A percentile compares a stretch with the other conserved stretches of the same genome.
Conservation (phyloP, 2,797 vertebrate genomes). For the Aldrovandia affinis region DNA sequence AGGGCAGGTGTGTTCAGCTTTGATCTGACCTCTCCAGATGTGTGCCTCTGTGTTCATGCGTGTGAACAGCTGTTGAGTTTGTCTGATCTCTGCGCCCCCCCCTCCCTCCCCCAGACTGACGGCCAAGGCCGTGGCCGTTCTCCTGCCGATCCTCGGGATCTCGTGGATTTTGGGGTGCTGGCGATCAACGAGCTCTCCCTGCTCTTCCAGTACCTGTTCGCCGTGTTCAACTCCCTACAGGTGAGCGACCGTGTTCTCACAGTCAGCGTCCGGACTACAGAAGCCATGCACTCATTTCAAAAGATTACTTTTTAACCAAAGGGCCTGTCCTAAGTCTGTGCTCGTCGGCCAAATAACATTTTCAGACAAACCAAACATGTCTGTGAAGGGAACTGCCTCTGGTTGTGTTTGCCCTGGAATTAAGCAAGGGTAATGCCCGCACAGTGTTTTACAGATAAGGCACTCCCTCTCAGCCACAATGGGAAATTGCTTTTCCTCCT, state of each 20-base stretch:
- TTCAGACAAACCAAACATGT: neutral
- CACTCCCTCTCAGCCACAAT: no score
- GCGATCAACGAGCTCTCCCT: constrained; percentile 84
- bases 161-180: constrained; percentile 97
- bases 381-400: neutral
- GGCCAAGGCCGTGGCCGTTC: constrained; percentile 91
- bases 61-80: constrained; percentile 16
- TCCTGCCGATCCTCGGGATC: constrained; percentile 93
- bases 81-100: constrained; percentile 26
- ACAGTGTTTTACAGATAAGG: no score
- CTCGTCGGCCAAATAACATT: neutral
- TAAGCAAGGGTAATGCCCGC: no score
- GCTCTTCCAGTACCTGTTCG: constrained; percentile 93
- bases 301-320: neutral
- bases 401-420: no score
- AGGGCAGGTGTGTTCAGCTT: neutral
- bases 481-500: no score
- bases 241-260: constrained; percentile 60
- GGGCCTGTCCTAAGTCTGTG: neutral
- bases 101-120: constrained; percentile 78
- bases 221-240: constrained; percentile 92
- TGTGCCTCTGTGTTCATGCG: neutral
- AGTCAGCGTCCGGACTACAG: neutral
- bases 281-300: neutral
- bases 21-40: neutral